Conservation (phyloP, 2,113 vertebrate species). For the Myocastor coypus region DNA sequence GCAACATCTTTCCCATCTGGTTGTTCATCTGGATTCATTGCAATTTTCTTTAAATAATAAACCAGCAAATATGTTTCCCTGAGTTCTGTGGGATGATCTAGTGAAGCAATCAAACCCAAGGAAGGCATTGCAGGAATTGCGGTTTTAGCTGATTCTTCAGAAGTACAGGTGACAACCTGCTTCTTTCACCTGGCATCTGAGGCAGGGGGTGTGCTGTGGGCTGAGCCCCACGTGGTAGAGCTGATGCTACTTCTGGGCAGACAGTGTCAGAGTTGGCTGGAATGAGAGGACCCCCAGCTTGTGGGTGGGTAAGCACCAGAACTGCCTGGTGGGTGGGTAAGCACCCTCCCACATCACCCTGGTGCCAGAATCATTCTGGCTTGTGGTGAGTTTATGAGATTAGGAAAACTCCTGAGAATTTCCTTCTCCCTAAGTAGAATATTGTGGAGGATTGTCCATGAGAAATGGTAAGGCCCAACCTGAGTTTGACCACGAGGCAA, state of each 20-base stretch:
- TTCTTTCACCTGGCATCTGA: neutral
- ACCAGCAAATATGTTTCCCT: neutral
- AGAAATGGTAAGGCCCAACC: neutral
- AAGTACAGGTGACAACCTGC: neutral
- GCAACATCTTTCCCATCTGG: neutral
- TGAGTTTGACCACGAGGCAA: neutral
- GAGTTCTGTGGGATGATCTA: neutral
- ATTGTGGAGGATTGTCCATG: neutral
- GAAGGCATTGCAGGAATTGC: neutral
- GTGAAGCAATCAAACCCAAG: neutral
- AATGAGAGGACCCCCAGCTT: neutral
- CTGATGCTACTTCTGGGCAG: neutral
- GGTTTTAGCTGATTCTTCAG: neutral
- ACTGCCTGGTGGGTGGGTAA: neutral
- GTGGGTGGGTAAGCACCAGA: neutral
- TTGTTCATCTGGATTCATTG: neutral
- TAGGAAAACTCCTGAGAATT: neutral
- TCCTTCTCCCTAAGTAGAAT: neutral
- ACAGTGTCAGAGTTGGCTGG: neutral
- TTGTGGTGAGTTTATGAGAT: neutral
- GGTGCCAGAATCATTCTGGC: neutral
- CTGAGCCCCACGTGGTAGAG: neutral
- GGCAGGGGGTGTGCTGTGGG: neutral
- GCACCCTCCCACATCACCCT: neutral
- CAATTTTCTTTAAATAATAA: neutral